These are phyloP conservation scores for Macrocentrus cingulum DNA, from an alignment of 1,140 invertebrate genomes.

Conservation along the genomic window DNA sequence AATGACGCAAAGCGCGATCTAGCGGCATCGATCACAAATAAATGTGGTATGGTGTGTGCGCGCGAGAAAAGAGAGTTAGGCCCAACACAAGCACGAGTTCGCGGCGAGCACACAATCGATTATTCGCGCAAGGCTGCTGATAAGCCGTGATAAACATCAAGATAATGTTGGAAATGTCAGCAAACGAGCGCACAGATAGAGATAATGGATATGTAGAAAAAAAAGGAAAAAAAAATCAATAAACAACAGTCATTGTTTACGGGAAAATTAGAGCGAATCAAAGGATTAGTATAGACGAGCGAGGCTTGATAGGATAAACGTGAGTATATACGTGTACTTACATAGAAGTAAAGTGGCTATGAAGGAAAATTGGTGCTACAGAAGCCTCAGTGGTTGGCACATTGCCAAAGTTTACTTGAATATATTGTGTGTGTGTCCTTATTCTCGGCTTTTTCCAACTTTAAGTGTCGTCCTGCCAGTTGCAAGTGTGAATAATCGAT, in stretches of 20 bases:
- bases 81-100: no score
- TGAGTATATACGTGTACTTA: neutral
- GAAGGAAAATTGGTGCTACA: neutral
- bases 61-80: no score
- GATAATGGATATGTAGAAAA: neutral
- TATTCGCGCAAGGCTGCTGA: no score
- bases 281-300: constrained; percentile 4
- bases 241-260: neutral
- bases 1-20: no score
- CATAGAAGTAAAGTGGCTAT: neutral
- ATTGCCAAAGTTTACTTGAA: constrained; percentile 3
- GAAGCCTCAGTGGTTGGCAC: constrained; percentile 7
- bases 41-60: no score
- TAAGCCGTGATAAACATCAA: no score
- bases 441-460: neutral
- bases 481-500: constrained; percentile 15
- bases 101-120: no score
- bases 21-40: no score
- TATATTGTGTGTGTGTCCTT: neutral
- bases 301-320: constrained; percentile 11
- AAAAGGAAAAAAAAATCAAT: neutral
- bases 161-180: no score
- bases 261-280: constrained; percentile 5
- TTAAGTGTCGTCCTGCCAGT: neutral
- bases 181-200: no score